Evolutionary conservation across 2,888 invertebrate species (phyloP).

Genomic region (Luffia ferchaultella): DNA sequence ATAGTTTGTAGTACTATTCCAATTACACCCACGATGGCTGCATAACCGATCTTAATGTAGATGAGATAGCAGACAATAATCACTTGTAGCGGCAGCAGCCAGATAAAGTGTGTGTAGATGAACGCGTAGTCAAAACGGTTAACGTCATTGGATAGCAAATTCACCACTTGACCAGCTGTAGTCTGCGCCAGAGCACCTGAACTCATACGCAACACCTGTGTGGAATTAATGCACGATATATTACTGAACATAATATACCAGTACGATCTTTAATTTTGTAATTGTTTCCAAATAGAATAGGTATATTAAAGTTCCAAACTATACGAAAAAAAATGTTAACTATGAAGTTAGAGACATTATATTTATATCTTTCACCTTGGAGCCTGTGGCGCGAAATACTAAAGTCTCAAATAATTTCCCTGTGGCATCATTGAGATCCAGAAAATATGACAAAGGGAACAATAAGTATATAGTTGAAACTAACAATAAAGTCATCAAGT

Average conservation of each 20-base stretch:
- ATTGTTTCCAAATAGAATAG: not conserved
- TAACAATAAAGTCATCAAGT: too few species aligned
- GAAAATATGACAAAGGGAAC: too few species aligned
- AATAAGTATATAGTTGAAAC: too few species aligned
- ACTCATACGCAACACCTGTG: slow-evolving; percentile 71
- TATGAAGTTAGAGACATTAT: too few species aligned
- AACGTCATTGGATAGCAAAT: slow-evolving; percentile 93
- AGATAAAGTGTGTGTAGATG: slow-evolving; percentile 85
- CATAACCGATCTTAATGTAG: slow-evolving; percentile 76
- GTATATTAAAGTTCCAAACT: not conserved
- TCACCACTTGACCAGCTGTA: slow-evolving; percentile 89
- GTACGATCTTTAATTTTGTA: not conserved
- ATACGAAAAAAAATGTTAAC: not conserved
- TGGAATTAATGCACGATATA: slow-evolving; percentile 2
- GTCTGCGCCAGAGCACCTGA: slow-evolving; percentile 87
- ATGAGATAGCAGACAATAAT: slow-evolving; percentile 77
- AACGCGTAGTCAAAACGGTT: slow-evolving; percentile 89
- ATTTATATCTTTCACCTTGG: too few species aligned
- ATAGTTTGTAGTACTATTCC: slow-evolving; percentile 80
- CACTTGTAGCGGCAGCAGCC: slow-evolving; percentile 83
- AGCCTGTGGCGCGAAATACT: too few species aligned
- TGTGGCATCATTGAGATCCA: too few species aligned
- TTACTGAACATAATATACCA: slow-evolving; percentile 1
- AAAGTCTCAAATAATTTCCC: too few species aligned
- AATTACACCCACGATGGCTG: slow-evolving; percentile 79